phyloP scores from a whole-genome alignment of 2,888 invertebrate genomes.

The Aspidiotus destructor region DNA sequence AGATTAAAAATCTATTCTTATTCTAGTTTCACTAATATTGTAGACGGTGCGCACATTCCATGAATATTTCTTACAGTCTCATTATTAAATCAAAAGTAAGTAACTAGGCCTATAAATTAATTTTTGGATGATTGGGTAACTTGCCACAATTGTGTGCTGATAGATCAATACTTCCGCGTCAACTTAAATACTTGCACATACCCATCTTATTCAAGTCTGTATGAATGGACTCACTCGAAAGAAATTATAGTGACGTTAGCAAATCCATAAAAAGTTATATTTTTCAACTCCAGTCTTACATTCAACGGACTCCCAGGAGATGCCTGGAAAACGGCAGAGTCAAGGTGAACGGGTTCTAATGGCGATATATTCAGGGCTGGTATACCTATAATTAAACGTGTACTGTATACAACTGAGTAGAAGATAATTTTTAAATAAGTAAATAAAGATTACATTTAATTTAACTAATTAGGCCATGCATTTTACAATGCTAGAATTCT shows the following conservation, averaged over 20 bases:
- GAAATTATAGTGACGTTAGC: neutral
- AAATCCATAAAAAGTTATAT: slow-evolving; percentile 9
- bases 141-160: too few relatives aligned
- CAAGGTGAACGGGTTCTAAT: slow-evolving; percentile 7
- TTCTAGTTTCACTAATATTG: too few relatives aligned
- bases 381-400: slow-evolving; percentile 11
- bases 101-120: too few relatives aligned
- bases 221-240: neutral
- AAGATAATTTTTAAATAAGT: neutral
- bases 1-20: too few relatives aligned
- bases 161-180: too few relatives aligned
- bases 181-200: neutral
- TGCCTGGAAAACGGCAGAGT: neutral
- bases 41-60: too few relatives aligned
- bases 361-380: slow-evolving; percentile 12
- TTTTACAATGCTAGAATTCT: too few relatives aligned
- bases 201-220: neutral
- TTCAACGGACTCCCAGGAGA: neutral
- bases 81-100: too few relatives aligned
- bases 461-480: neutral
- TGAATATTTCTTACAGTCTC: too few relatives aligned
- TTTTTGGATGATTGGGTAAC: too few relatives aligned
- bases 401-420: neutral
- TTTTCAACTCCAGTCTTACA: neutral
- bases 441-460: neutral